Conservation (phyloP, 2,888 invertebrate species). For the Seira ritae region DNA sequence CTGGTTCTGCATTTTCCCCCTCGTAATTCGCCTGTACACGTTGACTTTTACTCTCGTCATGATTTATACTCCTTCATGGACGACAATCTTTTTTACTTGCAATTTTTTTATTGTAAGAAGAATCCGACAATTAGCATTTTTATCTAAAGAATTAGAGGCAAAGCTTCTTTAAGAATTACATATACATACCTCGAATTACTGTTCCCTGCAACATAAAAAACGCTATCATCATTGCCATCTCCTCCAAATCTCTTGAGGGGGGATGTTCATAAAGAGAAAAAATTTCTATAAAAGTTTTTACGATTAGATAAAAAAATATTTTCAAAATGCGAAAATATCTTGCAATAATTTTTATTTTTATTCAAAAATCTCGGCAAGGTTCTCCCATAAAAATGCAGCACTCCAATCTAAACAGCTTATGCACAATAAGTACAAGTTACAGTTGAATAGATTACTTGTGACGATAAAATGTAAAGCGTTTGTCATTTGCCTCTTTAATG, state of each 20-base stretch:
- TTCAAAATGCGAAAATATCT: not conserved
- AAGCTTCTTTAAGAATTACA: not conserved
- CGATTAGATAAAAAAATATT: not conserved
- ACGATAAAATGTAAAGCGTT: not conserved
- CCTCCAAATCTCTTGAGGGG: too few species aligned
- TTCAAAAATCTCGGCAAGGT: not conserved
- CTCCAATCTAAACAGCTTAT: too few species aligned
- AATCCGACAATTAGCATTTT: constrained; percentile 1
- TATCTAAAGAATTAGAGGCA: not conserved
- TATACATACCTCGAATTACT: not conserved
- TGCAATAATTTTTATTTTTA: not conserved
- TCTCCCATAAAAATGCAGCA: not conserved
- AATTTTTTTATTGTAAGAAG: not conserved
- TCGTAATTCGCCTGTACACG: not conserved
- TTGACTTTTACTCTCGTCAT: constrained; percentile 11
- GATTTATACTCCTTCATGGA: not conserved
- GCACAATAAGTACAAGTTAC: not conserved
- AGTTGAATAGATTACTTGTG: not conserved
- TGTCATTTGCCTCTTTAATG: constrained; percentile 9
- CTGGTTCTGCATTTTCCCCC: not conserved
- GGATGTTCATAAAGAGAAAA: too few species aligned
- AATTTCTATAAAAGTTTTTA: not conserved
- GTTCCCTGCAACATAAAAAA: constrained; percentile 2
- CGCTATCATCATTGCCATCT: not conserved
- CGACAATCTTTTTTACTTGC: not conserved